Conservation (phyloP, 2,797 vertebrate genomes). For the Ataeniobius toweri region DNA sequence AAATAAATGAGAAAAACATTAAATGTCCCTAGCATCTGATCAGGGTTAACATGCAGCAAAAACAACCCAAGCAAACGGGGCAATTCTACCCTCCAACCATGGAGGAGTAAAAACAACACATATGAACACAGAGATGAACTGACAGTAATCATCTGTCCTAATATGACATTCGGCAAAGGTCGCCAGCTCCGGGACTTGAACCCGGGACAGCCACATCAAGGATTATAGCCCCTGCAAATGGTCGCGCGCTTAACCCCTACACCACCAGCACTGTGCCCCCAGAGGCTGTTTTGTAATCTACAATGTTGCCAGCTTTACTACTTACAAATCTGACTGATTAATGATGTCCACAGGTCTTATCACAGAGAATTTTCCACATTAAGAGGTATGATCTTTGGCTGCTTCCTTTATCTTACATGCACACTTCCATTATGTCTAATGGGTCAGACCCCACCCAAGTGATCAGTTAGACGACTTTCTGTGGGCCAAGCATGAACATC, state of each 20-base stretch:
- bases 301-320: neutral
- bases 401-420: slow-evolving; percentile 2
- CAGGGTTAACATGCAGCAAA: neutral
- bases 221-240: too few relatives aligned
- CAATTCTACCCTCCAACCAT: neutral
- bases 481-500: slow-evolving; percentile 21
- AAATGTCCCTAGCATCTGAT: neutral
- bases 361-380: slow-evolving; percentile 57
- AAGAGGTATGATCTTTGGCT: slow-evolving; percentile 55
- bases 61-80: neutral
- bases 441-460: slow-evolving; percentile 19
- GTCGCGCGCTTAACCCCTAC: too few relatives aligned
- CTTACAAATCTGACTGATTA: neutral
- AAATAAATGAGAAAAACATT: too few relatives aligned
- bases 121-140: neutral
- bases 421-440: slow-evolving; percentile 27
- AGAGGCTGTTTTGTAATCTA: slow-evolving; percentile 47
- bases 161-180: neutral
- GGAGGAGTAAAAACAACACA: neutral
- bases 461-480: slow-evolving; percentile 45
- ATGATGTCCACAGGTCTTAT: slow-evolving; percentile 20
- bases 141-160: slow-evolving; percentile 26
- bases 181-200: too few relatives aligned
- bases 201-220: too few relatives aligned
- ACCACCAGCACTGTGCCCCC: too few relatives aligned